Base-by-base conservation (phyloP, 2,888 invertebrate species). In the Leptinotarsa haldemani region DNA sequence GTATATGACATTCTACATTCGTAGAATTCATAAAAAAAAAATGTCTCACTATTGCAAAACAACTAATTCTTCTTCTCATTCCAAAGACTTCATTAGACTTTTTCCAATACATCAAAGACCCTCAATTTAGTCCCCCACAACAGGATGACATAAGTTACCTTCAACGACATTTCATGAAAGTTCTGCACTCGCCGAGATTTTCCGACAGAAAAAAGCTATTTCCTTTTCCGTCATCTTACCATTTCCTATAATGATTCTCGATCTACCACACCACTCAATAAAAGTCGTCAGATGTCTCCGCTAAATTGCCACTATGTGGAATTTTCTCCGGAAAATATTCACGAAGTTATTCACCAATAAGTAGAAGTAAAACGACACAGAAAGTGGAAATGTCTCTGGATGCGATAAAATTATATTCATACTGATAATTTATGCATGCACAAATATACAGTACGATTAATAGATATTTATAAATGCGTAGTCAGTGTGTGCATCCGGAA, bases 201-300 rank as follows among this genome's bases (percentile, higher is more conserved):
- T 22, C 18, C 20, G 13, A 40, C 40, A 40, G 58, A 22, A 25
- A 25, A 58, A 58, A 58, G 58, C 18, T 58, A 58, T 58, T 58
- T 58, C 58, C 25, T 58, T 58, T 58, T 16, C 25, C 58, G 22
- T 7, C 58, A 58, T 58, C 15, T 25, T 22, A 25, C 15, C 15
- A 30, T 40, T 61, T 40, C 61, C 61, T 13, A 30, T 61, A 30
- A 61, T 15, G 61, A 61, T 30, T 56, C 18, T 20, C 56, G 20
- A 18, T 56, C 22, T 20, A 20, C 56, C 4, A 56, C 13, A 13
- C 20, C 20, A 20, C 20, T 22, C 56, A 22, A 56, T 61, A 7
- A 40, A 61, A 61, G 40, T 61, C n/a, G 7, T 30, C 30, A 61
- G 30, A 61, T 30, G 40, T 30, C 16, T 61, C 9, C 40, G 3